Percentiles rank a stretch among this genome's conserved stretches.
Evolutionary conservation across 1,140 invertebrate genomes (phyloP).

Genomic region (Neocloeon triangulifer): DNA sequence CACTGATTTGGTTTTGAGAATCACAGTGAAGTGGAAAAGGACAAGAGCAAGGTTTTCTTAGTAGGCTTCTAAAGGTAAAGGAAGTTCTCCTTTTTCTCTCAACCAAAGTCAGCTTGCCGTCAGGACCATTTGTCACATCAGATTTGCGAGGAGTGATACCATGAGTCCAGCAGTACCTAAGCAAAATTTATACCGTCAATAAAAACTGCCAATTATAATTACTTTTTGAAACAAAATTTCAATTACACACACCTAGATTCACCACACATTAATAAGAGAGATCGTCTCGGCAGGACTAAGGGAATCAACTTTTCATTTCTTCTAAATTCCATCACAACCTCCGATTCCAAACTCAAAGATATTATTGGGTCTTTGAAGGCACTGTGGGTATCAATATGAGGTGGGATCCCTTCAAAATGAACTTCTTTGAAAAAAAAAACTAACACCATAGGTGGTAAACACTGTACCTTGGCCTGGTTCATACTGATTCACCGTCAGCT

Average conservation of each 20-base stretch:
- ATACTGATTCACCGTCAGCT: slow-evolving; percentile 85
- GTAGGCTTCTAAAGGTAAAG: slow-evolving; percentile 70
- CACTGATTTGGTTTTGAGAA: slow-evolving; percentile 14
- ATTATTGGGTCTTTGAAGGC: slow-evolving; percentile 76
- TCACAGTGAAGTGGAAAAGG: slow-evolving; percentile 32
- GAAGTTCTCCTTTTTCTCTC: slow-evolving; percentile 46
- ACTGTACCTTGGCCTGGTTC: slow-evolving; percentile 79
- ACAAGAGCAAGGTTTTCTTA: slow-evolving; percentile 29
- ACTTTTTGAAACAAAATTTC: slow-evolving; percentile 1
- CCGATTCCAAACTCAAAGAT: slow-evolving; percentile 67
- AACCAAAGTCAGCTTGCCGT: slow-evolving; percentile 24
- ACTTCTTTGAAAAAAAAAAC: background rate
- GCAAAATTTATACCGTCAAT: no score
- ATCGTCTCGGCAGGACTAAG: slow-evolving; percentile 48
- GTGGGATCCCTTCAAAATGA: slow-evolving; percentile 55
- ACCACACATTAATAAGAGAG: slow-evolving; percentile 60
- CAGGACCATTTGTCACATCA: slow-evolving; percentile 38
- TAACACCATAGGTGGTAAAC: slow-evolving; percentile 9
- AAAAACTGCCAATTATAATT: slow-evolving; percentile 6
- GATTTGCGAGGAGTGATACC: slow-evolving; percentile 66
- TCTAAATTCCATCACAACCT: slow-evolving; percentile 74
- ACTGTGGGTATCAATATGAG: slow-evolving; percentile 88
- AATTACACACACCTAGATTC: slow-evolving; percentile 43
- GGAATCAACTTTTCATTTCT: slow-evolving; percentile 30
- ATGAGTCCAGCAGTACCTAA: slow-evolving; percentile 65